phyloP scores from a whole-genome alignment of 1,140 invertebrate genomes.

The Eurosta solidaginis region DNA sequence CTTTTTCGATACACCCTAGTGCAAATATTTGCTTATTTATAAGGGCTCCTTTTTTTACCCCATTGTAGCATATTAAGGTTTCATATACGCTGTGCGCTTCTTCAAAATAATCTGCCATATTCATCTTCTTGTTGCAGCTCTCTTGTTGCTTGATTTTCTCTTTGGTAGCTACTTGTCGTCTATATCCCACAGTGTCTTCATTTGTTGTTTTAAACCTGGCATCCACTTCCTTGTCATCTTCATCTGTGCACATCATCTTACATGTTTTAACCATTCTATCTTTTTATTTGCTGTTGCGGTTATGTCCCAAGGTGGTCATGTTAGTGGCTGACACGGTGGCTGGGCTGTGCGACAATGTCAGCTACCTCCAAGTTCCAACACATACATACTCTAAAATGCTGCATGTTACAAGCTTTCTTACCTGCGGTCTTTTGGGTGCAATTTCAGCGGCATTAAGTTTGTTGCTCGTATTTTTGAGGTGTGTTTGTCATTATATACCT shows the following conservation, averaged over 20 bases:
- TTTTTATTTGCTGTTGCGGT: background rate
- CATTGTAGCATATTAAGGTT: background rate
- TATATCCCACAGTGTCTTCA: background rate
- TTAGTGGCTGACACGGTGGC: background rate
- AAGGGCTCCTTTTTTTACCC: background rate
- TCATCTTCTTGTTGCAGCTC: conserved; percentile 3
- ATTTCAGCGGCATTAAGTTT: conserved; percentile 41
- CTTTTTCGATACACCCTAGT: no score
- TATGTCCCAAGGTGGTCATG: conserved; percentile 27
- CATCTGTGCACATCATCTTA: background rate
- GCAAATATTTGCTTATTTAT: background rate
- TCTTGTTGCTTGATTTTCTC: no score
- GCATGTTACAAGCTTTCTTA: conserved; percentile 5
- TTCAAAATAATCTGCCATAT: background rate
- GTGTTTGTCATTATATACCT: background rate
- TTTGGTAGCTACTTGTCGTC: background rate
- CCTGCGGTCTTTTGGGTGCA: conserved; percentile 49
- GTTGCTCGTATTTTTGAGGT: background rate
- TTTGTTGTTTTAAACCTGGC: background rate
- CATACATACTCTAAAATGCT: background rate
- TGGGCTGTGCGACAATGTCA: conserved; percentile 12
- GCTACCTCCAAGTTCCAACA: background rate
- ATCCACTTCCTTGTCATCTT: background rate
- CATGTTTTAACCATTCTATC: background rate
- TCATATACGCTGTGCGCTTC: background rate